phyloP scores from a whole-genome alignment of 2,888 invertebrate species.

The Muschampia plurimacula region DNA sequence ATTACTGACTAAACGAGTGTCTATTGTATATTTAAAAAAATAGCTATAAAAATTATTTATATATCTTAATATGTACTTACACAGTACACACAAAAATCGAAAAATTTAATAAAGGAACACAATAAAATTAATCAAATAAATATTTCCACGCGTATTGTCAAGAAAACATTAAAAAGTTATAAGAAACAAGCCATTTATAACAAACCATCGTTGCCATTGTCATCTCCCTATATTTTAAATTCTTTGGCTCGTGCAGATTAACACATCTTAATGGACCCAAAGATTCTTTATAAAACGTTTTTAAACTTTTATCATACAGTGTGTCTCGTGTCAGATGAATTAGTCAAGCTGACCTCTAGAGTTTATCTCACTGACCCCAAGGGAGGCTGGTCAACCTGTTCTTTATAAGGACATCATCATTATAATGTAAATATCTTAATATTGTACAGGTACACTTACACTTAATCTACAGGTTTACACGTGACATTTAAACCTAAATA shows the following conservation, averaged over 20 bases:
- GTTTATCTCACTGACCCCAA: constrained; percentile 47
- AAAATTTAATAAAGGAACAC: too few relatives aligned
- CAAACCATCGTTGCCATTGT: constrained; percentile 24
- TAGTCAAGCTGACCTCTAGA: constrained; percentile 53
- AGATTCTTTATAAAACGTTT: constrained; percentile 13
- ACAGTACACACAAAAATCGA: too few relatives aligned
- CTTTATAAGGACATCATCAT: constrained; percentile 20
- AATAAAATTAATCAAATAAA: too few relatives aligned
- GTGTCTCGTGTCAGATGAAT: constrained; percentile 56
- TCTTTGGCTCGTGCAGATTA: constrained; percentile 18
- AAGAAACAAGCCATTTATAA: constrained; percentile 1
- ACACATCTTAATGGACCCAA: background rate
- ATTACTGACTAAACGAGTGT: too few relatives aligned
- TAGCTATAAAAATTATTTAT: too few relatives aligned
- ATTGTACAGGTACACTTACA: background rate
- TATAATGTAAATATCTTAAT: constrained; percentile 8
- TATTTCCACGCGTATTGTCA: too few relatives aligned
- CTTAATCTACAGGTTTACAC: background rate
- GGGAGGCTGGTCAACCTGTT: constrained; percentile 57
- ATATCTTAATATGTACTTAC: too few relatives aligned
- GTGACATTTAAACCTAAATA: background rate
- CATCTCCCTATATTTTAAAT: constrained; percentile 31
- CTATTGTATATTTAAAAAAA: too few relatives aligned
- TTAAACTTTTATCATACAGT: constrained; percentile 46
- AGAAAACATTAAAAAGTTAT: too few relatives aligned